phyloP scores from a whole-genome alignment of 2,113 vertebrate genomes.

The Okapia johnstoni region DNA sequence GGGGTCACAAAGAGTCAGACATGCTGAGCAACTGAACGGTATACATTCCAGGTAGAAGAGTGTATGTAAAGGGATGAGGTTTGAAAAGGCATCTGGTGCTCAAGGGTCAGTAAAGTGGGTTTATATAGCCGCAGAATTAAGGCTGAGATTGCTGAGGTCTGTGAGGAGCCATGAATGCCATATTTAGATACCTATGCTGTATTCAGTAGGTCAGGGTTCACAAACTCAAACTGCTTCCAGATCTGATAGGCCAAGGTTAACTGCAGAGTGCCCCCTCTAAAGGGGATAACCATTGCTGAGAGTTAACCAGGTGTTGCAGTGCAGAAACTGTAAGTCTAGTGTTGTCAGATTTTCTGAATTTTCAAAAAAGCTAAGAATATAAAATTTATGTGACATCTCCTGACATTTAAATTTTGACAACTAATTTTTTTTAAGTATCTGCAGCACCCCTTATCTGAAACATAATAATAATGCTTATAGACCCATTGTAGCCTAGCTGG shows the following conservation, averaged over 20 bases:
- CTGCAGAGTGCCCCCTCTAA: background rate
- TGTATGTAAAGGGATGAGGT: background rate
- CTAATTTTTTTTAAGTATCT: background rate
- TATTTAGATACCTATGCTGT: background rate
- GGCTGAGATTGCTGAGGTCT: background rate
- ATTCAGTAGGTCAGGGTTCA: background rate
- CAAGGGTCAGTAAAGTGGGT: background rate
- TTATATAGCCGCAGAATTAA: background rate
- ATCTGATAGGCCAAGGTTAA: background rate
- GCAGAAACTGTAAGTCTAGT: background rate
- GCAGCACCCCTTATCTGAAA: background rate
- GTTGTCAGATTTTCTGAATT: background rate
- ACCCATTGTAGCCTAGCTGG: background rate
- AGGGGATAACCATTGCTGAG: background rate
- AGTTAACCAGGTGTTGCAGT: background rate
- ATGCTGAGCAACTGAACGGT: background rate
- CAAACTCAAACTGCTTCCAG: background rate
- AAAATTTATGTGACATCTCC: background rate
- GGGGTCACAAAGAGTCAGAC: background rate
- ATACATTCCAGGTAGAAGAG: background rate
- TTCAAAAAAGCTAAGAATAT: background rate
- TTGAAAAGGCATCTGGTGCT: background rate
- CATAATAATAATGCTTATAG: background rate
- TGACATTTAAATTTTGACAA: slow-evolving; percentile 32
- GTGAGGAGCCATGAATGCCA: background rate